phyloP scores from a whole-genome alignment of 2,113 vertebrate genomes.

The Corythornis vintsioides region DNA sequence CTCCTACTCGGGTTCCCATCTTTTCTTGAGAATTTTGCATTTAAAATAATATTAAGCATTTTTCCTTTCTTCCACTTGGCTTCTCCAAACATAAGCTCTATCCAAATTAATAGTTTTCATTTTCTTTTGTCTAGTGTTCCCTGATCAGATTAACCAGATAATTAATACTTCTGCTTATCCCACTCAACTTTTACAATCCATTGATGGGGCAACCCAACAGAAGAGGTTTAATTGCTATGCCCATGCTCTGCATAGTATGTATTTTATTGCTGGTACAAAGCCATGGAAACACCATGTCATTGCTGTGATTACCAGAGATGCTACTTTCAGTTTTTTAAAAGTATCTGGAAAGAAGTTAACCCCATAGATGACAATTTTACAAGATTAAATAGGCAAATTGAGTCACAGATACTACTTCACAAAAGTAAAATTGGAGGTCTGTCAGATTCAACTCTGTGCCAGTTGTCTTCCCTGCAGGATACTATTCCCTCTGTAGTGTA shows the following conservation, averaged over 20 bases:
- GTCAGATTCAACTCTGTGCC: neutral
- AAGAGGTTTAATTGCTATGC: neutral
- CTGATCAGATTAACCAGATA: neutral
- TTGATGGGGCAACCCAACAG: neutral
- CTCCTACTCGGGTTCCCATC: neutral
- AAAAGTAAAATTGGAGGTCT: neutral
- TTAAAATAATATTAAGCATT: neutral
- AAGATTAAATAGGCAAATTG: neutral
- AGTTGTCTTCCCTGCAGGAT: neutral
- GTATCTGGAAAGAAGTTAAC: neutral
- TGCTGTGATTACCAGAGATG: neutral
- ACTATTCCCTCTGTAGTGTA: neutral
- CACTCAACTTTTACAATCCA: neutral
- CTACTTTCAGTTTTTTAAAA: neutral
- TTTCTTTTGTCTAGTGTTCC: neutral
- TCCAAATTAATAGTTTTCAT: neutral
- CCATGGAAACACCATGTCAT: neutral
- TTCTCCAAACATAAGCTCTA: neutral
- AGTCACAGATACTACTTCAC: neutral
- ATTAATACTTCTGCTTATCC: neutral
- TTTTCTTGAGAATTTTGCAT: neutral
- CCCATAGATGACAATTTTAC: neutral
- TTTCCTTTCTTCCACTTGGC: neutral
- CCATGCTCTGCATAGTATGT: neutral
- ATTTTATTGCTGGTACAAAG: neutral